A percentile compares a stretch with the other conserved stretches of the same genome.
phyloP scores from a whole-genome alignment of 2,888 invertebrate genomes.

The Limenitis camilla region DNA sequence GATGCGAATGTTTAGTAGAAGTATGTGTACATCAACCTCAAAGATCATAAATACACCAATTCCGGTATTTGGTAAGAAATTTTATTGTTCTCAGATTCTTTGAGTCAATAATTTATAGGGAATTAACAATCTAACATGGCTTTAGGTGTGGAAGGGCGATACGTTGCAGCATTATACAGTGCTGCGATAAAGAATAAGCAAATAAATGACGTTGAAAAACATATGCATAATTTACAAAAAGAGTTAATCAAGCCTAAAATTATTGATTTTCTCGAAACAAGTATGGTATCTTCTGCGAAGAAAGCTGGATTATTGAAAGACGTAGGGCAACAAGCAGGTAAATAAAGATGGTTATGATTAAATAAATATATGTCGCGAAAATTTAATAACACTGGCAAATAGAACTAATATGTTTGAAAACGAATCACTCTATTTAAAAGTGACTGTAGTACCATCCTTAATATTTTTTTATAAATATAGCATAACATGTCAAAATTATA shows the following conservation, averaged over 20 bases:
- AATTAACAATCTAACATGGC: neutral
- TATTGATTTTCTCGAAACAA: constrained; percentile 50
- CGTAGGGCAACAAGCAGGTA: constrained; percentile 42
- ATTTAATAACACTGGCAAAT: too few species aligned
- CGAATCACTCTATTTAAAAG: too few species aligned
- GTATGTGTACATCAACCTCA: constrained; percentile 28
- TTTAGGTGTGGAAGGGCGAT: constrained; percentile 53
- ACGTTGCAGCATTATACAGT: constrained; percentile 54
- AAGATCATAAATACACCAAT: constrained; percentile 39
- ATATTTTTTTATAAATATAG: too few species aligned
- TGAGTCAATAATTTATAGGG: neutral
- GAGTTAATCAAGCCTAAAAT: constrained; percentile 44
- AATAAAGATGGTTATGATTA: constrained; percentile 1
- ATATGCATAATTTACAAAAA: constrained; percentile 37
- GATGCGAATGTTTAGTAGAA: constrained; percentile 36
- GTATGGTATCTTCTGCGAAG: constrained; percentile 39
- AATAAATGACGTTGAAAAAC: constrained; percentile 45
- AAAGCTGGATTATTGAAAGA: constrained; percentile 46
- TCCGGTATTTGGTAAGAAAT: constrained; percentile 46
- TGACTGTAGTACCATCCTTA: too few species aligned
- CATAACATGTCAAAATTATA: too few species aligned
- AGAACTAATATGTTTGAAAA: too few species aligned
- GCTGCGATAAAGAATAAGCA: constrained; percentile 46
- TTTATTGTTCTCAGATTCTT: neutral
- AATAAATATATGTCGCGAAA: neutral